phyloP scores from a whole-genome alignment of 1,140 invertebrate genomes.

The Brachionus asplanchnoidis region DNA sequence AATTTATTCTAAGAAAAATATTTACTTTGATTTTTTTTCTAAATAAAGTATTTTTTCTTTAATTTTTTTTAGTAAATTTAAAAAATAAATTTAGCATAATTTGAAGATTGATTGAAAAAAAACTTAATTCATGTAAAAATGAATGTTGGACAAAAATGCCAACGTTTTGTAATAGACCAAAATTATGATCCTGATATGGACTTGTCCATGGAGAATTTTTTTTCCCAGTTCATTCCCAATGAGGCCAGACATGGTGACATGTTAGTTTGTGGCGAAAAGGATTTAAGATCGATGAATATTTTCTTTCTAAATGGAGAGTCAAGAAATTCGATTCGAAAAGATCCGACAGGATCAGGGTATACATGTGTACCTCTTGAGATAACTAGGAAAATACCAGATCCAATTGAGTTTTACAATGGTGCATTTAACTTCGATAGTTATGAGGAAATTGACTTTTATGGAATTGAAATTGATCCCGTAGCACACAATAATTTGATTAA shows the following conservation, averaged over 20 bases:
- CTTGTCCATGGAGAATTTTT: background rate
- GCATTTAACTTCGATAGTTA: background rate
- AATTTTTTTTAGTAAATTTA: background rate
- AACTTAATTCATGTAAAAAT: background rate
- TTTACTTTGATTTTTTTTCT: background rate
- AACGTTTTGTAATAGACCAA: background rate
- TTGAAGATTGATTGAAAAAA: background rate
- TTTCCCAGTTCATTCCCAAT: background rate
- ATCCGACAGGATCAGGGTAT: background rate
- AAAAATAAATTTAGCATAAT: background rate
- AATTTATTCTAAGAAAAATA: background rate
- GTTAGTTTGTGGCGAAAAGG: conserved; percentile 4
- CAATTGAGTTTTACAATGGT: conserved; percentile 1
- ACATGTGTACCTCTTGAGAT: conserved; percentile 18
- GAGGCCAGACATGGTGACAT: conserved; percentile 11
- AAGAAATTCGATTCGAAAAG: conserved; percentile 16
- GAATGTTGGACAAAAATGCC: background rate
- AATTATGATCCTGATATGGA: background rate
- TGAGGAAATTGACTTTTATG: conserved; percentile 20
- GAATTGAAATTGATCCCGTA: background rate
- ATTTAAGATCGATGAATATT: conserved; percentile 26
- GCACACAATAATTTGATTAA: background rate
- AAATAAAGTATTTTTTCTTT: background rate
- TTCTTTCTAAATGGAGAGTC: conserved; percentile 6
- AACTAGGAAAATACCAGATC: background rate